phyloP scores from a whole-genome alignment of 2,797 vertebrate genomes.

The Alosa sapidissima region DNA sequence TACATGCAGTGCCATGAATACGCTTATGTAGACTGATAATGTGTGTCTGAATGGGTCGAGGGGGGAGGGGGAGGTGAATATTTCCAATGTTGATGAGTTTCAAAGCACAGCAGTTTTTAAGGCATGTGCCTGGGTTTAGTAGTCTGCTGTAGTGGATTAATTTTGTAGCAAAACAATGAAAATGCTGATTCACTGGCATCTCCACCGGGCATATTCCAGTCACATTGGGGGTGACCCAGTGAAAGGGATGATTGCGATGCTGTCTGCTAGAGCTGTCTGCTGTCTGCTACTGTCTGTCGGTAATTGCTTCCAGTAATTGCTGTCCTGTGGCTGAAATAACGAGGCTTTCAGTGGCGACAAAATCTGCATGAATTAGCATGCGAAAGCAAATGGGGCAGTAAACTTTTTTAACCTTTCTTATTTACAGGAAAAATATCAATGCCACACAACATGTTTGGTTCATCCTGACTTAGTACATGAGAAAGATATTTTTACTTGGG shows the following conservation, averaged over 20 bases:
- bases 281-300: no score
- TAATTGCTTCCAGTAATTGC: slow-evolving; percentile 41
- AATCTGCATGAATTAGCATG: slow-evolving; percentile 34
- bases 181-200: slow-evolving; percentile 4
- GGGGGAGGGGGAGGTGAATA: neutral
- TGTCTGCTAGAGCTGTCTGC: slow-evolving; percentile 20
- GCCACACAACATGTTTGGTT: neutral
- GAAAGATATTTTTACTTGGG: neutral
- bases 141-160: neutral
- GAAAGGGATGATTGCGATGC: slow-evolving; percentile 8
- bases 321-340: slow-evolving; percentile 31
- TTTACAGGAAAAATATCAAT: neutral
- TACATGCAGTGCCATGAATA: neutral
- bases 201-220: neutral
- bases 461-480: neutral
- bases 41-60: neutral
- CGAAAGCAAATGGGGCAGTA: slow-evolving; percentile 24
- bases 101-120: neutral
- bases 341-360: slow-evolving; percentile 25
- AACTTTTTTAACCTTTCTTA: neutral
- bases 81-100: neutral
- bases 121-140: neutral
- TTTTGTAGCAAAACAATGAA: neutral
- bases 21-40: neutral
- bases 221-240: slow-evolving; percentile 26